Percentiles rank a stretch among this genome's conserved stretches.
Evolutionary conservation across 1,140 invertebrate species (phyloP).

Genomic region (Atta colombica): DNA sequence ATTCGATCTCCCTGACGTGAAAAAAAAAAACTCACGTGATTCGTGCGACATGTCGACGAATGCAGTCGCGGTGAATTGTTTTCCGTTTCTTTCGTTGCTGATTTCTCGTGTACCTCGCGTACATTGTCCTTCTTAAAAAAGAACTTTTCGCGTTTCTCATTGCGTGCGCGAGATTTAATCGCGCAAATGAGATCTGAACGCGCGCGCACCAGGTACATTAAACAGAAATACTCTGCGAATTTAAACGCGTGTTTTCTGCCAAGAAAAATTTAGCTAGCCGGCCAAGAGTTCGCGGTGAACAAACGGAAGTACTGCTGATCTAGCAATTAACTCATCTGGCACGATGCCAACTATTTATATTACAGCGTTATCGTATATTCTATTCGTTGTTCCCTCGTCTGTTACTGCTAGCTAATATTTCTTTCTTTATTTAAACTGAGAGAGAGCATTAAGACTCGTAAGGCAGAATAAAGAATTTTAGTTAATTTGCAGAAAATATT

Average conservation of each 20-base stretch:
- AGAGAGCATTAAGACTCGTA: background rate
- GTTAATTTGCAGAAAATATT: constrained; percentile 34
- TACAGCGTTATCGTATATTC: constrained; percentile 70
- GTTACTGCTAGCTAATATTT: background rate
- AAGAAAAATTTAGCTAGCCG: constrained; percentile 72
- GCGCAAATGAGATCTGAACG: constrained; percentile 70
- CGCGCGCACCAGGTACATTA: constrained; percentile 56
- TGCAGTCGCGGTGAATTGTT: constrained; percentile 38
- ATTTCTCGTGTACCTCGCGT: constrained; percentile 12
- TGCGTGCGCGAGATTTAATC: constrained; percentile 68
- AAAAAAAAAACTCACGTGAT: constrained; percentile 37
- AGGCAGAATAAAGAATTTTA: background rate
- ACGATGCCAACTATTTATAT: constrained; percentile 74
- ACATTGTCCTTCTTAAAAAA: constrained; percentile 17
- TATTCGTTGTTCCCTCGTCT: background rate
- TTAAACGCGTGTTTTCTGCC: constrained; percentile 64
- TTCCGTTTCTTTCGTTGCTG: constrained; percentile 37
- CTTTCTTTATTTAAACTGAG: constrained; percentile 16
- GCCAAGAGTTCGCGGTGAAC: constrained; percentile 47
- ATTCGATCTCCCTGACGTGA: constrained; percentile 21
- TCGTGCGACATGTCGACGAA: constrained; percentile 48
- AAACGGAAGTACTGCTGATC: constrained; percentile 71
- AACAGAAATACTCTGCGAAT: constrained; percentile 68
- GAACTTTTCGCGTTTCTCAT: constrained; percentile 53
- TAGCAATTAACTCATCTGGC: constrained; percentile 74